A percentile compares a stretch with the other conserved stretches of the same genome.
Evolutionary conservation across 2,113 vertebrate genomes (phyloP).

Genomic region (Collichthys lucidus): DNA sequence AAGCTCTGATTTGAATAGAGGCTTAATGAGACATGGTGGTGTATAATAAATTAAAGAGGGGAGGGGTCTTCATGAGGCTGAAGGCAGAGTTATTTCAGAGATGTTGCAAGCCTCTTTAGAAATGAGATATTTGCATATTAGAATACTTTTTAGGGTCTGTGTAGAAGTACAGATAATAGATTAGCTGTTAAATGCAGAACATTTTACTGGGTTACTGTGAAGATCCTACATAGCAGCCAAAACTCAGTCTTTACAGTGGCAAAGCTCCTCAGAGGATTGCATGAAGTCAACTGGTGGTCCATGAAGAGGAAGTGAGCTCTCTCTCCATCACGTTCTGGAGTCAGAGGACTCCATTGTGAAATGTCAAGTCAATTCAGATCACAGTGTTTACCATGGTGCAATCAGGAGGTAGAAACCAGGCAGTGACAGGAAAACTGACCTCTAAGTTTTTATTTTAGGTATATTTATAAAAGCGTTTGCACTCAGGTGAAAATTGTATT

Average conservation of each 20-base stretch:
- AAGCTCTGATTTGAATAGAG: conserved; percentile 59
- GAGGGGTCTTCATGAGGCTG: conserved; percentile 13
- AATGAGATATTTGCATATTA: background rate
- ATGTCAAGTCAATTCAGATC: background rate
- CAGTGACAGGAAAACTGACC: background rate
- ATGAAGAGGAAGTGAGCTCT: conserved; percentile 9
- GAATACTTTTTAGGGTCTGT: background rate
- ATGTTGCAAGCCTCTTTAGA: background rate
- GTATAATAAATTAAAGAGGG: conserved; percentile 59
- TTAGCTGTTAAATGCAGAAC: background rate
- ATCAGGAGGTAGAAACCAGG: background rate
- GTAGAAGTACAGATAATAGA: background rate
- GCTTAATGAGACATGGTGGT: conserved; percentile 72
- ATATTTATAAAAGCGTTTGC: background rate
- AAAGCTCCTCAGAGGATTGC: background rate
- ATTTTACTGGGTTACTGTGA: background rate
- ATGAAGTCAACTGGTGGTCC: conserved; percentile 28
- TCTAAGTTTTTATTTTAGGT: background rate
- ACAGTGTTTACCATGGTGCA: background rate
- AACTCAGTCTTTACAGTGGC: background rate
- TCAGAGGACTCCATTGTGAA: conserved; percentile 7
- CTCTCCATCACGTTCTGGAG: background rate
- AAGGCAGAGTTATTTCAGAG: conserved; percentile 45
- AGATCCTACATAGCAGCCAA: background rate
- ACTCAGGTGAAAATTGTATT: background rate